Base-by-base conservation (phyloP, 2,797 vertebrate genomes). In the Muscicapa striata region DNA sequence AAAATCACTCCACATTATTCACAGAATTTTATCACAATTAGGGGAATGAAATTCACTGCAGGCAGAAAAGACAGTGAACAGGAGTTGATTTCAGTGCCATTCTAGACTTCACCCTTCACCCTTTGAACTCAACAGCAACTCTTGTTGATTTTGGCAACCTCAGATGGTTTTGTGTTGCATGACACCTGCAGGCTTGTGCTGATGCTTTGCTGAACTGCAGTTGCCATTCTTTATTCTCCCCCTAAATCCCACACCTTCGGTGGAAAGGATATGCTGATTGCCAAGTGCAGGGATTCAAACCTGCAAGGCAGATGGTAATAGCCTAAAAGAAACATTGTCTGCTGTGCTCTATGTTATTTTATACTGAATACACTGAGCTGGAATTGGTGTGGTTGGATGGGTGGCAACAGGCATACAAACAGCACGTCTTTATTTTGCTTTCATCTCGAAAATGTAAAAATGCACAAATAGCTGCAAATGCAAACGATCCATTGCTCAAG, bases 391-490 rank as follows among this genome's bases (percentile, higher is more conserved):
- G 17, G 48, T 32, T 0, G 0, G 51, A 30, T 32, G 69, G 36
- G 36, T 43, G 52, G 43, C 0, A 3, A 73, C 43, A 59, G 67
- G 46, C 45, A 66, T 2, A 13, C 3, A 55, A 92, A 38, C 58
- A 78, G 78, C 15, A n/a, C 23, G 2, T 46, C 23, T 32, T 66
- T 69, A 59, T 19, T 85, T 58, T 41, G 75, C 66, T 79, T 66
- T 61, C 46, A 23, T 45, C 48, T 45, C 10, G 1, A 67, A 85
- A 38, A 49, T 21, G 5, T 36, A 8, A 67, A 90, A 82, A n/a
- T 0, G 17, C 64, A 48, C 1, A 0, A 63, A 46, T 58, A 75
- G 55, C 45, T 2, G 6, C 46, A 62, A 80, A 73, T 0, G 0
- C 30, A 41, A 64, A 32, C 0, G 0, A 62, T 88, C 23, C 11